phyloP scores from a whole-genome alignment of 2,113 vertebrate species.

The Murina feae region DNA sequence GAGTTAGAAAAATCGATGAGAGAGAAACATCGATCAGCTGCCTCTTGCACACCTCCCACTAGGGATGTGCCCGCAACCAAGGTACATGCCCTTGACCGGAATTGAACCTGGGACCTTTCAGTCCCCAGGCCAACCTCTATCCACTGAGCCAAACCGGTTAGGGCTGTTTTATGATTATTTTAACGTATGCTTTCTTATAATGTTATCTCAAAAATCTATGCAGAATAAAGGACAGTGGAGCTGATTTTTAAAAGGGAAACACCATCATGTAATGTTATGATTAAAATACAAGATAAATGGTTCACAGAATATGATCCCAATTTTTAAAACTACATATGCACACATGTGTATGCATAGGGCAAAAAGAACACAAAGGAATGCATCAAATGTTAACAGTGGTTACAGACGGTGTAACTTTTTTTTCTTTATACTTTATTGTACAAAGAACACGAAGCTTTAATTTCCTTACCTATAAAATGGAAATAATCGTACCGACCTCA shows the following conservation, averaged over 20 bases:
- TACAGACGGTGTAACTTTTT: neutral
- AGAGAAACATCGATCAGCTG: too few relatives aligned
- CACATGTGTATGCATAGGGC: accelerated
- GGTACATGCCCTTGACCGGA: too few relatives aligned
- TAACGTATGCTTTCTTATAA: neutral
- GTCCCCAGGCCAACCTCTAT: too few relatives aligned
- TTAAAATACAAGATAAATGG: neutral
- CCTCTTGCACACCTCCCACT: too few relatives aligned
- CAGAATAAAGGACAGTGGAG: neutral
- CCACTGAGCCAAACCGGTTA: too few relatives aligned
- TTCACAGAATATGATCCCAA: neutral
- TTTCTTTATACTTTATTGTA: neutral
- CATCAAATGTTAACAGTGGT: neutral
- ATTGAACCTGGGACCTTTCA: too few relatives aligned
- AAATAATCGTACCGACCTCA: neutral
- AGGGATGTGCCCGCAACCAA: too few relatives aligned
- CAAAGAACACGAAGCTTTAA: neutral
- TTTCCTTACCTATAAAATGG: neutral
- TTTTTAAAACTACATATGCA: neutral
- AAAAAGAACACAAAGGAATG: neutral
- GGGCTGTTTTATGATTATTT: neutral
- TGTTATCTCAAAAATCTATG: neutral
- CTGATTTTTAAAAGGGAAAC: neutral
- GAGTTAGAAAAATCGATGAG: too few relatives aligned
- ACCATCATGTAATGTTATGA: neutral